These are phyloP conservation scores for Acromyrmex heyeri DNA, from an alignment of 1,140 invertebrate genomes.

Conservation along the genomic window DNA sequence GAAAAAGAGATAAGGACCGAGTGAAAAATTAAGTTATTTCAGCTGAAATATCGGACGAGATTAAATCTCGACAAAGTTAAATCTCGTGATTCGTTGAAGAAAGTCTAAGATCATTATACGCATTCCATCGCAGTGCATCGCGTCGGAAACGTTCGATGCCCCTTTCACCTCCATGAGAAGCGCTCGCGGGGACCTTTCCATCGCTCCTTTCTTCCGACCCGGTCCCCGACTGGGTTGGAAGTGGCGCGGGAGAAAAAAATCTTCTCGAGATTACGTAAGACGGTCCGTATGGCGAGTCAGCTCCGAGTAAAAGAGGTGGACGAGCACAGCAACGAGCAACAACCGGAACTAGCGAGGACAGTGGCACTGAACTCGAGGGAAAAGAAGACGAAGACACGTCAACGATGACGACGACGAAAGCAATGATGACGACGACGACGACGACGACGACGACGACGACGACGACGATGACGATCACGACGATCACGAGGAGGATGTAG, in stretches of 20 bases:
- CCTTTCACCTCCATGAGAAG: conserved; percentile 54
- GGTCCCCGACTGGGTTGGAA: conserved; percentile 29
- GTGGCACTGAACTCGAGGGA: conserved; percentile 76
- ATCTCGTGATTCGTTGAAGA: background rate
- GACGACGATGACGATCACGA: conserved; percentile 33
- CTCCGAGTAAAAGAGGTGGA: conserved; percentile 41
- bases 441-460: conserved; percentile 29
- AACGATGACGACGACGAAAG: background rate
- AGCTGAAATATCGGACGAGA: background rate
- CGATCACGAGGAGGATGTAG: conserved; percentile 10
- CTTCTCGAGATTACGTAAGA: conserved; percentile 62
- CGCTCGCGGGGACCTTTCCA: conserved; percentile 17
- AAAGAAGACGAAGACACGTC: conserved; percentile 31
- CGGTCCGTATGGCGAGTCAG: conserved; percentile 28
- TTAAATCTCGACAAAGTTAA: background rate
- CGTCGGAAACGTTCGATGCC: conserved; percentile 31
- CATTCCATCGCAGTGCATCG: conserved; percentile 2
- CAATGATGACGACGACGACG: background rate
- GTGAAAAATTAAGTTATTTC: background rate
- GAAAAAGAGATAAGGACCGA: background rate
- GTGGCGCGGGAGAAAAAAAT: conserved; percentile 49
- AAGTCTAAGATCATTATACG: background rate
- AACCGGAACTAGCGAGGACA: conserved; percentile 75
- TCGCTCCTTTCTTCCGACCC: conserved; percentile 24
- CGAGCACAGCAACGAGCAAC: conserved; percentile 68